Percentiles rank a stretch among this genome's conserved stretches.
These are phyloP conservation scores for Norana najaformis DNA, from an alignment of 2,888 invertebrate genomes.

Conservation along the genomic window DNA sequence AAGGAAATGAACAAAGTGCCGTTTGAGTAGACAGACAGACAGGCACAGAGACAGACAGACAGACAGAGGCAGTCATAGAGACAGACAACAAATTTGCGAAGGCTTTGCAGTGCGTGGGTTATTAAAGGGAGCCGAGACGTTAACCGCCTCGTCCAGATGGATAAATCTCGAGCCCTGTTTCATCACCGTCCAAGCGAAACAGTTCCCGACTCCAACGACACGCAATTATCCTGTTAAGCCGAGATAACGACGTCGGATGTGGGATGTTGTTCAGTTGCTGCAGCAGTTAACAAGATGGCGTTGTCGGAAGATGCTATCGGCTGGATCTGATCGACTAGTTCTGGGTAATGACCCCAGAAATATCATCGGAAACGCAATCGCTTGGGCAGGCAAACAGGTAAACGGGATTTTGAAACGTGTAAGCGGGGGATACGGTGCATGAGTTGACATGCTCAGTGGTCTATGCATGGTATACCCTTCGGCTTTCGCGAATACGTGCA, in stretches of 20 bases:
- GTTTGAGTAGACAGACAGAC: no score
- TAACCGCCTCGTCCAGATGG: not conserved
- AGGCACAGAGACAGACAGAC: no score
- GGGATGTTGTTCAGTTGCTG: not conserved
- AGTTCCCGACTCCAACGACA: not conserved
- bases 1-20: no score
- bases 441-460: not conserved
- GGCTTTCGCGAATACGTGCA: not conserved
- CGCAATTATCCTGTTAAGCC: not conserved
- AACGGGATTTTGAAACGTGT: not conserved
- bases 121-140: no score
- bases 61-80: no score
- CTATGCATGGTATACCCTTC: not conserved
- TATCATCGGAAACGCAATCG: not conserved
- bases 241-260: not conserved
- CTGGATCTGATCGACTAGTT: not conserved
- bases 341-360: not conserved
- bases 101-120: no score
- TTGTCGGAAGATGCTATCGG: no score
- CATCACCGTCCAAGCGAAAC: conserved; percentile 13
- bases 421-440: not conserved
- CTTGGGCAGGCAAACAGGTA: not conserved
- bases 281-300: not conserved
- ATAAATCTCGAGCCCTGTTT: not conserved
- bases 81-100: no score